Percentiles rank a stretch among this genome's conserved stretches.
These are phyloP conservation scores for Lasioglossum oenotherae DNA, from an alignment of 2,888 invertebrate species.

Conservation along the genomic window DNA sequence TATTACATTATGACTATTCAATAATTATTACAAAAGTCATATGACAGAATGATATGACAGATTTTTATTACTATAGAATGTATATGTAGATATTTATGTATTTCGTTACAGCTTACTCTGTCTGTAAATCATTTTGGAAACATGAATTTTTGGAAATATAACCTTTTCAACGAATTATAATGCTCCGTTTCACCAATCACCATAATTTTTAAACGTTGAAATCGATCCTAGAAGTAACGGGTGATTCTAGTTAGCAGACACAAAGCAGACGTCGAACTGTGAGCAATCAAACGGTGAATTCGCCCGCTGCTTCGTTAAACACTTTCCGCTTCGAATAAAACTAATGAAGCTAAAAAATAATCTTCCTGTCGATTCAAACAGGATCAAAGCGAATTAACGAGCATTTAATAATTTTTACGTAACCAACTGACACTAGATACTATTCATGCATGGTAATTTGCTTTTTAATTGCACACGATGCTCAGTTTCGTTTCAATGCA, in stretches of 20 bases:
- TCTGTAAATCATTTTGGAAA: background rate
- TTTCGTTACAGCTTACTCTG: background rate
- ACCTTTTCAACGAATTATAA: background rate
- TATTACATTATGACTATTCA: background rate
- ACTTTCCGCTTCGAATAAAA: conserved; percentile 67
- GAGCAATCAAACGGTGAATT: conserved; percentile 51
- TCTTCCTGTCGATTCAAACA: conserved; percentile 54
- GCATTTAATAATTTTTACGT: conserved; percentile 31
- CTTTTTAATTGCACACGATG: background rate
- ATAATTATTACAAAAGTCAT: background rate
- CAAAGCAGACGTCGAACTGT: conserved; percentile 66
- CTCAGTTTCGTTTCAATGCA: background rate
- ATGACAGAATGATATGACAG: background rate
- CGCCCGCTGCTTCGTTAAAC: conserved; percentile 68
- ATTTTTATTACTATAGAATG: background rate
- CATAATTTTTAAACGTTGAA: conserved; percentile 15
- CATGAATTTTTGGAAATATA: background rate
- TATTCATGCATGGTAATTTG: background rate
- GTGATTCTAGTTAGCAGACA: conserved; percentile 60
- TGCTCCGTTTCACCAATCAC: conserved; percentile 11
- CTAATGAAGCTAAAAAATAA: conserved; percentile 65
- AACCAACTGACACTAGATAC: conserved; percentile 6
- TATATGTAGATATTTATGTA: background rate
- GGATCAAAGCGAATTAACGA: conserved; percentile 56
- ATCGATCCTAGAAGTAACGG: conserved; percentile 47